phyloP scores from a whole-genome alignment of 2,113 vertebrate species.

The Pangasianodon hypophthalmus region DNA sequence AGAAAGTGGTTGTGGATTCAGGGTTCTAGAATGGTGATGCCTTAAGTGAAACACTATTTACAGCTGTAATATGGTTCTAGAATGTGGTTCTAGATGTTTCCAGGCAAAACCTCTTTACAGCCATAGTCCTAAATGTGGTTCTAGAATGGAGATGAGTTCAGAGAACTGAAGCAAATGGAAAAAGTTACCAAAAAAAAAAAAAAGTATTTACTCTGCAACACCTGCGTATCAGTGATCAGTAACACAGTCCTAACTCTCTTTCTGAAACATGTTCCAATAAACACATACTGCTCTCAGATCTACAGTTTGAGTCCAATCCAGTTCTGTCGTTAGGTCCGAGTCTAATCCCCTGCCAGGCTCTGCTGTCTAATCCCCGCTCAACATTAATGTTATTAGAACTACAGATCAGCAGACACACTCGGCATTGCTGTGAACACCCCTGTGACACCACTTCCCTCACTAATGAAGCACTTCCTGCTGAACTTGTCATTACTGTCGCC shows the following conservation, averaged over 20 bases:
- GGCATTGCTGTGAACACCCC: not conserved
- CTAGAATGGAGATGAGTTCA: not conserved
- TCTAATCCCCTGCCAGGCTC: not conserved
- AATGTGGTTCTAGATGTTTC: not conserved
- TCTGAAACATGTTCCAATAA: not conserved
- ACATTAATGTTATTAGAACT: not conserved
- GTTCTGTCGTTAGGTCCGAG: not conserved
- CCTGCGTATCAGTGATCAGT: not conserved
- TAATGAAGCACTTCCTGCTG: conserved; percentile 25
- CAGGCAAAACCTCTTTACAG: not conserved
- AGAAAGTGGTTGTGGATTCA: not conserved
- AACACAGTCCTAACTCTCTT: no score
- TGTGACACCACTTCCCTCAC: conserved; percentile 7
- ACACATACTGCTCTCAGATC: not conserved
- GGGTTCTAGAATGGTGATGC: not conserved
- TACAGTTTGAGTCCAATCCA: not conserved
- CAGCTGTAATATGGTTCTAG: not conserved
- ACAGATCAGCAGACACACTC: not conserved
- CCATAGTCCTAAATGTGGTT: not conserved
- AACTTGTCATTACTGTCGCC: conserved; percentile 9
- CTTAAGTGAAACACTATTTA: not conserved
- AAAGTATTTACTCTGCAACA: not conserved
- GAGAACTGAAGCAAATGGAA: not conserved
- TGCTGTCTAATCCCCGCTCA: not conserved
- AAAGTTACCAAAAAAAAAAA: not conserved